Conservation (phyloP, 2,113 vertebrate genomes). For the Perca flavescens region DNA sequence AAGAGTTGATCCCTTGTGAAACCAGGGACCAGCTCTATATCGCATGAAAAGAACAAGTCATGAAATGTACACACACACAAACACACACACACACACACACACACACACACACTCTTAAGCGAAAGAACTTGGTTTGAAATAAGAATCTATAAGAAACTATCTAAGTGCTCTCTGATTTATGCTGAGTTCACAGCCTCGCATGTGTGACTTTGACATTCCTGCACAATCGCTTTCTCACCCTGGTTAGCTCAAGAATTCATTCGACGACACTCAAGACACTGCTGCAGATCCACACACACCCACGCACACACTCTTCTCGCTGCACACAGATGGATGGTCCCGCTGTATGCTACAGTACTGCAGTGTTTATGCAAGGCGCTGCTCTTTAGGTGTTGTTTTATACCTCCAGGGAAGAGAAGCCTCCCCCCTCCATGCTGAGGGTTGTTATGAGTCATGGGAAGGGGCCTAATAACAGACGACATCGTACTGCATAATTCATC, state of each 20-base stretch:
- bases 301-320: background rate
- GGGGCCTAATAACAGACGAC: slow-evolving; percentile 52
- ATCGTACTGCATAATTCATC: slow-evolving; percentile 60
- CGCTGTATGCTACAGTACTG: slow-evolving; percentile 35
- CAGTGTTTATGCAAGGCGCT: slow-evolving; percentile 67
- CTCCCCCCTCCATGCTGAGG: slow-evolving; percentile 35
- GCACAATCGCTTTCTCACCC: slow-evolving; percentile 31
- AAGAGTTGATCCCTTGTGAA: background rate
- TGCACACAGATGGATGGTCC: slow-evolving; percentile 66
- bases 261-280: slow-evolving; percentile 21
- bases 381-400: slow-evolving; percentile 73
- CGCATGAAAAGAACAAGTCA: background rate
- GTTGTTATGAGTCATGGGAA: slow-evolving; percentile 78
- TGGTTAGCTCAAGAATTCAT: slow-evolving; percentile 2
- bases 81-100: slow-evolving; percentile 15
- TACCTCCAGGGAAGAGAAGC: slow-evolving; percentile 62
- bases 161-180: slow-evolving; percentile 56
- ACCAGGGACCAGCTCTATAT: background rate
- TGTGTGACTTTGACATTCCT: slow-evolving; percentile 39
- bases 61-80: background rate
- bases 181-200: slow-evolving; percentile 52
- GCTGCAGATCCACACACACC: slow-evolving; percentile 20
- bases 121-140: slow-evolving; percentile 51
- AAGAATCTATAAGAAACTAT: slow-evolving; percentile 8
- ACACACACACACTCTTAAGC: slow-evolving; percentile 11